A percentile compares a stretch with the other conserved stretches of the same genome.
phyloP scores from a whole-genome alignment of 2,797 vertebrate genomes.

The Oreortyx pictus region DNA sequence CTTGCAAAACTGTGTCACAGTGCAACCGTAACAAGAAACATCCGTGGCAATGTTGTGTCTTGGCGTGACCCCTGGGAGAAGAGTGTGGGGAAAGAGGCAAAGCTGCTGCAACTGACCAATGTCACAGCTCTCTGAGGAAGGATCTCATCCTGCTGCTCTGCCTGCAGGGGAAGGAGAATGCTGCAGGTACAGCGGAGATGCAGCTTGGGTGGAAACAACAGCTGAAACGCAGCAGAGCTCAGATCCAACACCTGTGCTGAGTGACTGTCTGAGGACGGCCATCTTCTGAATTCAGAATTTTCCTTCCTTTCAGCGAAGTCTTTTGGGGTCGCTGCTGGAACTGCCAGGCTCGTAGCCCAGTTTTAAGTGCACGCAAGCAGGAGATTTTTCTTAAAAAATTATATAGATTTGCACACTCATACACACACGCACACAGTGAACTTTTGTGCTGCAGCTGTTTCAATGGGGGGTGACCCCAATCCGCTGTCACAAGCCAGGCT shows the following conservation, averaged over 20 bases:
- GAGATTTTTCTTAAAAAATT: slow-evolving; percentile 4
- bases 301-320: slow-evolving; percentile 40
- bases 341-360: neutral
- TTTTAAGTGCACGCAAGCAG: slow-evolving; percentile 58
- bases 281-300: neutral
- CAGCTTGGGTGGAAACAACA: neutral
- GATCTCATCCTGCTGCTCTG: neutral
- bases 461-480: neutral
- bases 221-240: neutral
- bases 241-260: neutral
- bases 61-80: neutral
- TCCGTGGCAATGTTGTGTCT: neutral
- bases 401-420: slow-evolving; percentile 38
- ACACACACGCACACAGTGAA: neutral
- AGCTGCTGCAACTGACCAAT: neutral
- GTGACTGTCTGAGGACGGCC: neutral
- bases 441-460: neutral
- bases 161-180: neutral
- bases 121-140: neutral
- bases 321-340: neutral
- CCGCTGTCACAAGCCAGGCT: neutral
- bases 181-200: neutral
- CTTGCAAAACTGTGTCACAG: neutral
- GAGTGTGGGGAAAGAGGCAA: neutral
- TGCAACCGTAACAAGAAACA: neutral